Evolutionary conservation across 2,888 invertebrate genomes (phyloP).

Genomic region (Drosophila cyrtoloma): DNA sequence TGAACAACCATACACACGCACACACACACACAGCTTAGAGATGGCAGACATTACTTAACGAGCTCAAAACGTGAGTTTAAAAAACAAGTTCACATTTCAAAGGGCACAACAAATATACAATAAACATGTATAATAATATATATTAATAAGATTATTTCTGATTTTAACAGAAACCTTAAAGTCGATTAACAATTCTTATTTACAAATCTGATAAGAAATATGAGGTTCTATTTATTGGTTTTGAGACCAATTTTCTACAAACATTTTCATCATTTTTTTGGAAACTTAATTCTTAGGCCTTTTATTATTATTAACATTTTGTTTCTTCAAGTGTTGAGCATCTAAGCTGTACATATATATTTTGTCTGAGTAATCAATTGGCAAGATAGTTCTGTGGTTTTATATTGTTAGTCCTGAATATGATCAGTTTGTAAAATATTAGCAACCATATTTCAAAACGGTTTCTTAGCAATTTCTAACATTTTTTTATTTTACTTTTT

Average conservation of each 20-base stretch:
- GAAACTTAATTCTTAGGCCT: background rate
- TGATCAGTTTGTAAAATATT: background rate
- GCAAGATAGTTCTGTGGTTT: background rate
- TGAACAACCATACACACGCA: conserved; percentile 29
- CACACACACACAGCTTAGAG: conserved; percentile 26
- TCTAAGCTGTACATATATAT: background rate
- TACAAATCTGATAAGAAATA: background rate
- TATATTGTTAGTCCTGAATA: background rate
- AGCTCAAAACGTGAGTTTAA: background rate
- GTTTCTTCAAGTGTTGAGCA: background rate
- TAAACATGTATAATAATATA: background rate
- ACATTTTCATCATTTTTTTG: background rate
- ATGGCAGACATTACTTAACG: conserved; percentile 13
- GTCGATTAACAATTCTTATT: background rate
- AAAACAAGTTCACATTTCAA: background rate
- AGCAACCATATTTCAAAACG: background rate
- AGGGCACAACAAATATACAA: background rate
- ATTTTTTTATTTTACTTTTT: too few species aligned
- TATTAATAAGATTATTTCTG: background rate
- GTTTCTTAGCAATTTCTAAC: background rate
- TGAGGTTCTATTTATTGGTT: background rate
- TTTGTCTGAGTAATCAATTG: background rate
- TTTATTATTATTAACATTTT: background rate
- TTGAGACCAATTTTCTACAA: background rate
- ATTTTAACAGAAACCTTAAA: background rate